A percentile compares a stretch with the other conserved stretches of the same genome.
These are phyloP conservation scores for Tetranychus truncatus DNA, from an alignment of 2,888 invertebrate species.

Conservation along the genomic window DNA sequence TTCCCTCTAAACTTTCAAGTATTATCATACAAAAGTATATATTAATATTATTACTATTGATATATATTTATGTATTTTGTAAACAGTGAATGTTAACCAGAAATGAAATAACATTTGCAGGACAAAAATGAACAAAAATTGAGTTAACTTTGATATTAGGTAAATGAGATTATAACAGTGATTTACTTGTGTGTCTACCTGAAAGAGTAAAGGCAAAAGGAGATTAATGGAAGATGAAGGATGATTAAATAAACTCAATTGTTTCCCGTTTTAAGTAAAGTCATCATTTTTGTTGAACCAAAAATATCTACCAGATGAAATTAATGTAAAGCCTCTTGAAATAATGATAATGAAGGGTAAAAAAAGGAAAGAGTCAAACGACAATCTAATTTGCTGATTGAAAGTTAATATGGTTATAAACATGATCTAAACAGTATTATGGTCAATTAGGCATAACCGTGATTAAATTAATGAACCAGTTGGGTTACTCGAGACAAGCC, in stretches of 20 bases:
- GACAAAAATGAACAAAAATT: not conserved
- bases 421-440: not conserved
- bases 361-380: not conserved
- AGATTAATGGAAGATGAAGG: no score
- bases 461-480: not conserved
- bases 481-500: not conserved
- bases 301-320: no score
- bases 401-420: constrained; percentile 1
- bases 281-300: not conserved
- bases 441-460: not conserved
- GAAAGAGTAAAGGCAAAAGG: no score
- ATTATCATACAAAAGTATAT: not conserved
- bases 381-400: not conserved
- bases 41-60: not conserved
- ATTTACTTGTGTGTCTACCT: not conserved
- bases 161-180: not conserved
- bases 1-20: not conserved
- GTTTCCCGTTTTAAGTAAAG: not conserved
- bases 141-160: not conserved
- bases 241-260: not conserved
- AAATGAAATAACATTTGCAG: not conserved
- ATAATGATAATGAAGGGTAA: not conserved
- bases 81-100: not conserved
- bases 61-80: not conserved
- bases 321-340: not conserved